These are phyloP conservation scores for Caenorhabditis afra DNA, from an alignment of 2,888 invertebrate species.

Conservation along the genomic window DNA sequence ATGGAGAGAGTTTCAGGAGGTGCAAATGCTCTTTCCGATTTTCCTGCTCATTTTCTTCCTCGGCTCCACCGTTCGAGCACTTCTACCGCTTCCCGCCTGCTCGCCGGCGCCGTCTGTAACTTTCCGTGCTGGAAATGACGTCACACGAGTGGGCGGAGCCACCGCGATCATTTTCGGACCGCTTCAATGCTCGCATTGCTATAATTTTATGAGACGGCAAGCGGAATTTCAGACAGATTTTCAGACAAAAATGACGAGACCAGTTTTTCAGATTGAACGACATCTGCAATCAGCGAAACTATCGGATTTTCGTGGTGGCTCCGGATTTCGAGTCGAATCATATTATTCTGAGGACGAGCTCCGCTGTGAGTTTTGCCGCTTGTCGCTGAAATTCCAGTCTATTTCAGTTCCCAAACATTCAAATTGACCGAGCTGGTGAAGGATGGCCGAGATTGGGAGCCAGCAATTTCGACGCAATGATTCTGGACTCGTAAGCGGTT, in stretches of 20 bases:
- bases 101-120: constrained; percentile 35
- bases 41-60: background rate
- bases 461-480: constrained; percentile 48
- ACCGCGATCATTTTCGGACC: constrained; percentile 36
- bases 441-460: constrained; percentile 41
- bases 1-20: no score
- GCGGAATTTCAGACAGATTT: background rate
- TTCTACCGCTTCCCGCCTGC: constrained; percentile 12
- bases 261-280: constrained; percentile 52
- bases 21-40: background rate
- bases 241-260: background rate
- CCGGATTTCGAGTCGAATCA: constrained; percentile 61
- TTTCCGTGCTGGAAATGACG: constrained; percentile 34
- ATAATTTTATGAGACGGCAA: constrained; percentile 43
- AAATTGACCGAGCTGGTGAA: constrained; percentile 52
- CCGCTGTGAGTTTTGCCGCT: constrained; percentile 36
- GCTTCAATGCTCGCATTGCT: constrained; percentile 51
- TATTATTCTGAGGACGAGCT: constrained; percentile 39
- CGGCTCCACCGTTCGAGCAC: background rate
- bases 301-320: constrained; percentile 48
- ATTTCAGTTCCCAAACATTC: constrained; percentile 61
- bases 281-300: constrained; percentile 5
- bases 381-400: background rate
- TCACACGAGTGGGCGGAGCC: constrained; percentile 18
- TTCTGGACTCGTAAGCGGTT: constrained; percentile 52